Base-by-base conservation (phyloP, 2,888 invertebrate species). In the Melinaea marsaeus region DNA sequence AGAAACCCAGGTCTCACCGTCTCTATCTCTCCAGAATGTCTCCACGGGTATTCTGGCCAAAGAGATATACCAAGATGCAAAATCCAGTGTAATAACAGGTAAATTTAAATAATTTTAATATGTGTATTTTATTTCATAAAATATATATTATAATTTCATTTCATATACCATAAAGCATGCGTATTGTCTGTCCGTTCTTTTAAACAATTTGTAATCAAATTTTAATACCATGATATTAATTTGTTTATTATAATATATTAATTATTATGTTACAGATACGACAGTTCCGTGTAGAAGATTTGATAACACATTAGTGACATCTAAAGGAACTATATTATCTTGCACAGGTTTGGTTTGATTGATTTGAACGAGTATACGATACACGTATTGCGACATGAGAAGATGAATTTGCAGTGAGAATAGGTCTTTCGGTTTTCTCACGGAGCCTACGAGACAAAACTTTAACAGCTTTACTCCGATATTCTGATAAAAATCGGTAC, bases 1-100 rank as follows among this genome's bases (percentile, higher is more conserved):
- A 71, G 70, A 69, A 45, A 67, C 59, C 13, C 69, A 69, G 61
- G 66, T 65, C 33, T 61, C 61, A 0, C 66, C 62, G 13, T 37
- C 48, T n/a, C 7, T 51, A 0, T 62, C 68, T 6, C 46, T 62
- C n/a, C 48, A 54, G 45, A 68, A 62, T 51, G 54, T 69, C 6
- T 71, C 72, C 3, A 66, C 64, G 2, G 68, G 61, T 32, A 63
- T 67, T 2, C 48, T 64, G 1, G 57, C 62, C 0, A 57, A 61
- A 35, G 60, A 62, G 6, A 11, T 48, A 34, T 60, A 57, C 55
- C 42, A 37, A 11, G 64, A 68, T 62, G 61, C 62, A 0, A 71
- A 67, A 9, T 63, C 71, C 4, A 71, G 66, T 61, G 55, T 71
- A 54, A 61, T 72, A 1, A 72, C 72, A 13, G 72, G 72, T 72